Conservation (phyloP, 2,888 invertebrate genomes). For the Dolichopus griseipennis region DNA sequence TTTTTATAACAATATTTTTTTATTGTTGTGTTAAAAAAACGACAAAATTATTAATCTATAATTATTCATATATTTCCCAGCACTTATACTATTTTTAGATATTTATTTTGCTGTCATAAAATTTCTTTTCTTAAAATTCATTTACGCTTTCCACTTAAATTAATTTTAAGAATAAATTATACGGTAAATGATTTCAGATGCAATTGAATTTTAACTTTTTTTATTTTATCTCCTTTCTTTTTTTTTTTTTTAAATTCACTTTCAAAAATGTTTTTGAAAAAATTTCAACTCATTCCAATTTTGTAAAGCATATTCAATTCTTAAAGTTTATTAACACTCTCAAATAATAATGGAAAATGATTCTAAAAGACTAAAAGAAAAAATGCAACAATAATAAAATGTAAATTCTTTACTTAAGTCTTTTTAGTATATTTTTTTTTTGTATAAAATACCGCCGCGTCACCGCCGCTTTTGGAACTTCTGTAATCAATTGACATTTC, state of each 20-base stretch:
- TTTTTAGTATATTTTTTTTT: too few relatives aligned
- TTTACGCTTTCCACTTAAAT: neutral
- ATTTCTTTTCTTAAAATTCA: neutral
- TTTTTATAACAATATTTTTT: conserved; percentile 31
- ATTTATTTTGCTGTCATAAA: neutral
- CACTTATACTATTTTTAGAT: neutral
- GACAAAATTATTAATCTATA: neutral
- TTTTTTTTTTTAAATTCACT: neutral
- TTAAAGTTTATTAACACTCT: too few relatives aligned
- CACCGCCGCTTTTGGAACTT: neutral
- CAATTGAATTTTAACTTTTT: neutral
- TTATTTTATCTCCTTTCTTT: neutral
- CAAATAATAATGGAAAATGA: too few relatives aligned
- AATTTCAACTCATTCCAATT: too few relatives aligned
- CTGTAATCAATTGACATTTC: too few relatives aligned
- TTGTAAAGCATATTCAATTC: too few relatives aligned
- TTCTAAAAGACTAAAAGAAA: too few relatives aligned
- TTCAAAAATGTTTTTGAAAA: neutral
- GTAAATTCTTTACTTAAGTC: too few relatives aligned
- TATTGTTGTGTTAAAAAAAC: neutral
- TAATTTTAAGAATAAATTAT: neutral
- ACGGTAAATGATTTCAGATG: neutral
- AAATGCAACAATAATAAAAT: too few relatives aligned
- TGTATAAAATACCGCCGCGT: neutral
- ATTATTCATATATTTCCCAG: neutral